A percentile compares a stretch with the other conserved stretches of the same genome.
Conservation (phyloP, 2,888 invertebrate species). For the Drosophila peninsularis region DNA sequence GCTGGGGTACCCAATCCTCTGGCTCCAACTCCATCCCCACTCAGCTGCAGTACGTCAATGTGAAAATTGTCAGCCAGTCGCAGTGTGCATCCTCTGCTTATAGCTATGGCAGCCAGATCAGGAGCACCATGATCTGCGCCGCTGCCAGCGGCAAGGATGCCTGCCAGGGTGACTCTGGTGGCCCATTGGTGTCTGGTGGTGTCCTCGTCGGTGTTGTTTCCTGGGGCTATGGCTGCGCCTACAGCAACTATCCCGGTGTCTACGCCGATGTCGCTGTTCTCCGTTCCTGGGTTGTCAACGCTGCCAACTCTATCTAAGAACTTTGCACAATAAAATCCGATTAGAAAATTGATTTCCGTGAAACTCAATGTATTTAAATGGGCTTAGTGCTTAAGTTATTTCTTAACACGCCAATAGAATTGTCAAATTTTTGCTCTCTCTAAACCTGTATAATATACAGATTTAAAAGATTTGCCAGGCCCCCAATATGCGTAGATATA, state of each 20-base stretch:
- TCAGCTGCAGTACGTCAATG: constrained; percentile 85
- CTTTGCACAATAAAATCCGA: no score
- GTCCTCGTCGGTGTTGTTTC: constrained; percentile 74
- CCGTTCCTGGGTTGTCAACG: constrained; percentile 47
- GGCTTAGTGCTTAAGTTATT: no score
- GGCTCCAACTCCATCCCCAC: constrained; percentile 64
- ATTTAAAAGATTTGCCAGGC: no score
- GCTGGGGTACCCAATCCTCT: constrained; percentile 73
- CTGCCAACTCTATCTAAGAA: constrained; percentile 33
- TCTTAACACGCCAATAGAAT: no score
- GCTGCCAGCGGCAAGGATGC: constrained; percentile 54
- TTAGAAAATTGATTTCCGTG: no score
- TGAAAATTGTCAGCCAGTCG: constrained; percentile 82
- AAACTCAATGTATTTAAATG: no score
- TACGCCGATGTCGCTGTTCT: constrained; percentile 59
- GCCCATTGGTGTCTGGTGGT: constrained; percentile 64
- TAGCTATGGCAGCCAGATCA: constrained; percentile 54
- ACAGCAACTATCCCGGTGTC: constrained; percentile 61
- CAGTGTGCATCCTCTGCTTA: constrained; percentile 84
- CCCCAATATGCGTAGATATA: no score
- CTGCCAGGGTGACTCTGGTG: constrained; percentile 80
- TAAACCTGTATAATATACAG: no score
- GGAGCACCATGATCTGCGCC: constrained; percentile 68
- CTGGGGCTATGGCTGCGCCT: constrained; percentile 75
- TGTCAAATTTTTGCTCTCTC: no score